These are phyloP conservation scores for Caenorhabditis sp. DNA, from an alignment of 2,888 invertebrate genomes.

Conservation along the genomic window DNA sequence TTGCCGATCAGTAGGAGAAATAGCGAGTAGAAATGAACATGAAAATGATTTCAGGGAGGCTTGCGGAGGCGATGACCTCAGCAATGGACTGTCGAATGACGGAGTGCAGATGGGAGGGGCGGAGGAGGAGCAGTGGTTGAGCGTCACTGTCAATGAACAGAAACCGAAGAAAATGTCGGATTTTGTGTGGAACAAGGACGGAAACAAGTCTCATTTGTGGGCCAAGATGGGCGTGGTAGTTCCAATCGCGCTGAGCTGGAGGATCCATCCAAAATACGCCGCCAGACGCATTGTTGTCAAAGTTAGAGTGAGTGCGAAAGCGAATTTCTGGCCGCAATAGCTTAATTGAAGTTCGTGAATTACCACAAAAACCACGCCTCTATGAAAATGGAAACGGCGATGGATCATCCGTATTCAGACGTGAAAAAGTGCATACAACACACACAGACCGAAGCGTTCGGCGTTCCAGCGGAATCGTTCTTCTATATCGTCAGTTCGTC, in stretches of 20 bases:
- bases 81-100: no score
- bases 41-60: no score
- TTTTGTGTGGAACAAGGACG: not conserved
- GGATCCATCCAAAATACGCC: not conserved
- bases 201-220: not conserved
- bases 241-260: conserved; percentile 17
- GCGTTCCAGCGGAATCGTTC: conserved; percentile 24
- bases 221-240: not conserved
- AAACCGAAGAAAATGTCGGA: not conserved
- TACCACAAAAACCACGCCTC: not conserved
- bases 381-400: not conserved
- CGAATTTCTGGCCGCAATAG: no score
- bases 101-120: no score
- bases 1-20: not conserved
- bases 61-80: no score
- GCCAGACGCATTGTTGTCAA: no score
- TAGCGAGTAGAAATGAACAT: not conserved
- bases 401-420: not conserved
- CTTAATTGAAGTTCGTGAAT: conserved; percentile 16
- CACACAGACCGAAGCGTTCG: not conserved
- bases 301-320: conserved; percentile 2
- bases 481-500: conserved; percentile 17
- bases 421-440: conserved; percentile 15
- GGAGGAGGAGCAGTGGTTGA: no score
- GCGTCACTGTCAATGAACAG: no score